phyloP scores from a whole-genome alignment of 1,140 invertebrate genomes.

The Pseudobourletiella spinata region DNA sequence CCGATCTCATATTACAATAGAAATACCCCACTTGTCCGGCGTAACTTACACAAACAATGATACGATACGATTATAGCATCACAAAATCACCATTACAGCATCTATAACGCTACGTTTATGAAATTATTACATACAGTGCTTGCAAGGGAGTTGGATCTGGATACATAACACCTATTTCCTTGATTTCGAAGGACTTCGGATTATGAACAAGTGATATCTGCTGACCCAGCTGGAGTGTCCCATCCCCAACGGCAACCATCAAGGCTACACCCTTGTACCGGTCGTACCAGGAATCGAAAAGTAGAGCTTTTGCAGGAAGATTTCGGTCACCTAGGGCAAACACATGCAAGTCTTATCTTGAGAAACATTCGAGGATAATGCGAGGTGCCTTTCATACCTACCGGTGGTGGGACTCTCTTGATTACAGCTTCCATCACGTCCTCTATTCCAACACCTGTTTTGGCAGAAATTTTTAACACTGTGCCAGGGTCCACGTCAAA shows the following conservation, averaged over 20 bases:
- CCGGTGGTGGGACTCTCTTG: constrained; percentile 57
- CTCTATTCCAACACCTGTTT: constrained; percentile 69
- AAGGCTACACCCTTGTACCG: constrained; percentile 67
- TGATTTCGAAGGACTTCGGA: constrained; percentile 66
- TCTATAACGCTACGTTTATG: constrained; percentile 30
- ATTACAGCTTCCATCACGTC: constrained; percentile 68
- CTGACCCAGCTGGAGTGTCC: constrained; percentile 57
- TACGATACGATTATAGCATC: no score
- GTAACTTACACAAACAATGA: constrained; percentile 45
- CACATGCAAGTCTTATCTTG: neutral
- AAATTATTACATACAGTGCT: constrained; percentile 51
- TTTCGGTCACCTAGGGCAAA: constrained; percentile 43
- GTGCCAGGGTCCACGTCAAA: constrained; percentile 70
- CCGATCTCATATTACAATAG: constrained; percentile 67
- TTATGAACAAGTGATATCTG: constrained; percentile 54
- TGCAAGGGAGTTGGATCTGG: constrained; percentile 62
- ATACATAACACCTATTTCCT: constrained; percentile 66
- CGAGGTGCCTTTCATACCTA: neutral
- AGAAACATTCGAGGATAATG: neutral
- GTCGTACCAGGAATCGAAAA: constrained; percentile 94
- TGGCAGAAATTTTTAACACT: constrained; percentile 74
- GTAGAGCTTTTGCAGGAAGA: constrained; percentile 62
- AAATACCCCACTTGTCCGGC: constrained; percentile 75
- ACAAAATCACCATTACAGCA: no score
- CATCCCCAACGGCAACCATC: constrained; percentile 69